Conservation (phyloP, 2,888 invertebrate genomes). For the Boloria selene region DNA sequence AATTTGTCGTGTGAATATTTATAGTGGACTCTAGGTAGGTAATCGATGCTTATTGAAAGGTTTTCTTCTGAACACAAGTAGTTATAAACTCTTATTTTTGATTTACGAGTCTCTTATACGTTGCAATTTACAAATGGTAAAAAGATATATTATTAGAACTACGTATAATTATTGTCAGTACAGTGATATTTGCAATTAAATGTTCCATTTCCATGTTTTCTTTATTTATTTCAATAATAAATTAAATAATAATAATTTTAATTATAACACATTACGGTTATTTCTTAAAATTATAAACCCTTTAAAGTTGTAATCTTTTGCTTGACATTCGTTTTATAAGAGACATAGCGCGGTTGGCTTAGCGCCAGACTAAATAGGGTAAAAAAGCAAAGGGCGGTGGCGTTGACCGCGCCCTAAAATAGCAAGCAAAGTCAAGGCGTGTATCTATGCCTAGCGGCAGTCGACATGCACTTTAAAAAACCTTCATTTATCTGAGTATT, state of each 20-base stretch:
- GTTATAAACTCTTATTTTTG: too few species aligned
- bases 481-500: slow-evolving; percentile 19
- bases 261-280: neutral
- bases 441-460: slow-evolving; percentile 52
- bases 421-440: slow-evolving; percentile 80
- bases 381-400: slow-evolving; percentile 74
- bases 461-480: slow-evolving; percentile 18
- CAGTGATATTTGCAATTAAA: neutral
- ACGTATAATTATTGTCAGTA: too few species aligned
- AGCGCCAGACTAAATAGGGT: slow-evolving; percentile 78
- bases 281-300: slow-evolving; percentile 15
- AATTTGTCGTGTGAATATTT: too few species aligned
- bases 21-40: too few species aligned
- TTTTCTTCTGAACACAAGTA: too few species aligned
- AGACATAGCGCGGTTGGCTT: slow-evolving; percentile 70
- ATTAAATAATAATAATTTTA: neutral
- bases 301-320: slow-evolving; percentile 44
- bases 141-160: too few species aligned
- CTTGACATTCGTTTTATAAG: slow-evolving; percentile 51
- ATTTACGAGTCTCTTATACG: too few species aligned
- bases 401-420: slow-evolving; percentile 76
- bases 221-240: neutral
- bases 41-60: too few species aligned
- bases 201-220: neutral
- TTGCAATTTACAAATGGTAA: too few species aligned